Evolutionary conservation across 2,113 vertebrate genomes (phyloP).

Genomic region (Ceyx margarethae): DNA sequence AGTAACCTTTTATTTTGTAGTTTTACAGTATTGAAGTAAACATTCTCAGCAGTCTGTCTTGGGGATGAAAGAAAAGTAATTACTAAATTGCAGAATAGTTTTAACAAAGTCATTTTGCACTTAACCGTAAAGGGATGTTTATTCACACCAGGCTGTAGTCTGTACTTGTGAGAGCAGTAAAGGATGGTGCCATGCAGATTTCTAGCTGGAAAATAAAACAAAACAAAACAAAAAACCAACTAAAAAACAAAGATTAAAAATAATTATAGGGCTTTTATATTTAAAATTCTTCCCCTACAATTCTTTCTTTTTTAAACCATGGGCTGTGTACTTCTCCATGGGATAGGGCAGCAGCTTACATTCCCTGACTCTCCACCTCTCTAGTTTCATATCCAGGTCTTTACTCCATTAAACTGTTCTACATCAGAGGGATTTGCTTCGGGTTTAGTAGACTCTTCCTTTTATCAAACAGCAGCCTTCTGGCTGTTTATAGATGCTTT

Average conservation of each 20-base stretch:
- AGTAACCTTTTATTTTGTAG: not conserved
- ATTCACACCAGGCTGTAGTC: not conserved
- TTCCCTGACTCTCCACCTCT: not conserved
- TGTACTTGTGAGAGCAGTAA: not conserved
- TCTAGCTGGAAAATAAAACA: not conserved
- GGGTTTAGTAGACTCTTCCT: not conserved
- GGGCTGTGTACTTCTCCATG: not conserved
- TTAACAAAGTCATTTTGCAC: not conserved
- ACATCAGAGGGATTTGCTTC: not conserved
- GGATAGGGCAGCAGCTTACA: not conserved
- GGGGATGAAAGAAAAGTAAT: slow-evolving; percentile 27
- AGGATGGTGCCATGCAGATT: not conserved
- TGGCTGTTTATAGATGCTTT: not conserved
- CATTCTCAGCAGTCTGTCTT: not conserved
- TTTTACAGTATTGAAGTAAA: not conserved
- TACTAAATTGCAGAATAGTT: not conserved
- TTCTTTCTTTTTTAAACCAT: not conserved
- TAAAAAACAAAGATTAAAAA: not conserved
- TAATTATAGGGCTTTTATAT: not conserved
- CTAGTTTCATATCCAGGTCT: not conserved
- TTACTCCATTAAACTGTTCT: not conserved
- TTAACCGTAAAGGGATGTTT: not conserved
- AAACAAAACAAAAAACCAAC: not conserved
- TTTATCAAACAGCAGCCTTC: not conserved
- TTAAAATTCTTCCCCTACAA: not conserved